phyloP scores from a whole-genome alignment of 2,888 invertebrate species.

The Trachelus tabidus region DNA sequence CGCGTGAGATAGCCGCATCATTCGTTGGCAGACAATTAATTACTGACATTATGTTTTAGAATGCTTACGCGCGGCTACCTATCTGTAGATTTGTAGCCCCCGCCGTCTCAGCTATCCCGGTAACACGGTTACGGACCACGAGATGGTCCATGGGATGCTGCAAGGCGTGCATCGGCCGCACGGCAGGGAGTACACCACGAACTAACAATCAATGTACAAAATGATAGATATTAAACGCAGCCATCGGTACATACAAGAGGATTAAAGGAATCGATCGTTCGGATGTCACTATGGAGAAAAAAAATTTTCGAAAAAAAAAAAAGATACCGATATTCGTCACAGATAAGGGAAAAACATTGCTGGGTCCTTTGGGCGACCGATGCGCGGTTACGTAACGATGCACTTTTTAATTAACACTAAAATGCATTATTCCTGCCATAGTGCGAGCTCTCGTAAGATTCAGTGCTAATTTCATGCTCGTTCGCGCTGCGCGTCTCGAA shows the following conservation, averaged over 20 bases:
- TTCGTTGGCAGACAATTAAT: constrained; percentile 59
- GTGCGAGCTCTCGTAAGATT: not conserved
- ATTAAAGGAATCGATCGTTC: constrained; percentile 3
- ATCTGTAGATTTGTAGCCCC: constrained; percentile 46
- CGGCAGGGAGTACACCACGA: constrained; percentile 18
- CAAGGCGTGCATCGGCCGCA: constrained; percentile 22
- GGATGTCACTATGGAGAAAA: not conserved
- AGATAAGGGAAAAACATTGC: not conserved
- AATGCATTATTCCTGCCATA: not conserved
- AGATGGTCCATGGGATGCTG: constrained; percentile 17
- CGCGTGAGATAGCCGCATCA: constrained; percentile 60
- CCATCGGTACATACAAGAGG: constrained; percentile 1
- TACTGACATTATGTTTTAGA: constrained; percentile 58
- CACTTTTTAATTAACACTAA: not conserved
- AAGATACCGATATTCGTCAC: not conserved
- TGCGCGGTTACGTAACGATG: not conserved
- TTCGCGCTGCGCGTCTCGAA: not conserved
- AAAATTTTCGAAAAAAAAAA: not conserved
- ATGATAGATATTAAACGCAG: constrained; percentile 39
- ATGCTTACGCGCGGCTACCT: constrained; percentile 51
- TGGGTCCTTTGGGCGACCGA: not conserved
- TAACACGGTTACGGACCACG: constrained; percentile 21
- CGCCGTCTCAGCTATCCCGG: constrained; percentile 1
- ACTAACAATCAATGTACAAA: constrained; percentile 33
- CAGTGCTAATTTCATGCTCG: not conserved